phyloP scores from a whole-genome alignment of 2,888 invertebrate species.

The Ormia ochracea region DNA sequence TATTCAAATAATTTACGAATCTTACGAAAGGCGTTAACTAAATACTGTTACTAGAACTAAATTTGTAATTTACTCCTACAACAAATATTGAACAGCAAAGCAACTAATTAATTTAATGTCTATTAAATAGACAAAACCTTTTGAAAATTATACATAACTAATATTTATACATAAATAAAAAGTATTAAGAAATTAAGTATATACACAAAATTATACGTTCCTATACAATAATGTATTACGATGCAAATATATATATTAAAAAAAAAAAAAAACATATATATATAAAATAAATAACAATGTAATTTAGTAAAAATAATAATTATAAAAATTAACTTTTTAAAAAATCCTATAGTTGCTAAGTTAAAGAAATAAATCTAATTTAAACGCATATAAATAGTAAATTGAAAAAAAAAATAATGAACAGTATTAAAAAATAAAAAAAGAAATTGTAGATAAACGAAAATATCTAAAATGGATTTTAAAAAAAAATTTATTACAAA shows the following conservation, averaged over 20 bases:
- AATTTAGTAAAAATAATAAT: slow-evolving; percentile 54
- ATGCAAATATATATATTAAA: slow-evolving; percentile 61
- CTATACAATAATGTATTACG: slow-evolving; percentile 68
- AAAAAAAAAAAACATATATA: slow-evolving; percentile 30
- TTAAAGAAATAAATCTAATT: slow-evolving; percentile 28
- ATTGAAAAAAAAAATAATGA: slow-evolving; percentile 41
- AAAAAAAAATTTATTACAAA: slow-evolving; percentile 45
- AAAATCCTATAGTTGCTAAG: slow-evolving; percentile 55
- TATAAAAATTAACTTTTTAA: slow-evolving; percentile 34
- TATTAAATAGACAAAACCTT: slow-evolving; percentile 63
- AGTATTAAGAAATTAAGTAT: slow-evolving; percentile 38
- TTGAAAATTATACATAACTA: slow-evolving; percentile 55
- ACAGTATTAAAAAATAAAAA: slow-evolving; percentile 66
- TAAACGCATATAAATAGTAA: slow-evolving; percentile 51
- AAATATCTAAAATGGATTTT: not conserved
- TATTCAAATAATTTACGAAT: not conserved
- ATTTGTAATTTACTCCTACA: slow-evolving; percentile 45
- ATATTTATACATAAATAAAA: slow-evolving; percentile 40
- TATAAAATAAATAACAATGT: slow-evolving; percentile 36
- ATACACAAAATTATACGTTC: slow-evolving; percentile 71
- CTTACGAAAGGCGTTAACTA: not conserved
- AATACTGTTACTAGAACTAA: not conserved
- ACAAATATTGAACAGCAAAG: slow-evolving; percentile 21
- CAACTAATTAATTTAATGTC: slow-evolving; percentile 49
- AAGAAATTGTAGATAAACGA: slow-evolving; percentile 69